Evolutionary conservation across 1,140 invertebrate genomes (phyloP).

Genomic region (Drosophila novamexicana): DNA sequence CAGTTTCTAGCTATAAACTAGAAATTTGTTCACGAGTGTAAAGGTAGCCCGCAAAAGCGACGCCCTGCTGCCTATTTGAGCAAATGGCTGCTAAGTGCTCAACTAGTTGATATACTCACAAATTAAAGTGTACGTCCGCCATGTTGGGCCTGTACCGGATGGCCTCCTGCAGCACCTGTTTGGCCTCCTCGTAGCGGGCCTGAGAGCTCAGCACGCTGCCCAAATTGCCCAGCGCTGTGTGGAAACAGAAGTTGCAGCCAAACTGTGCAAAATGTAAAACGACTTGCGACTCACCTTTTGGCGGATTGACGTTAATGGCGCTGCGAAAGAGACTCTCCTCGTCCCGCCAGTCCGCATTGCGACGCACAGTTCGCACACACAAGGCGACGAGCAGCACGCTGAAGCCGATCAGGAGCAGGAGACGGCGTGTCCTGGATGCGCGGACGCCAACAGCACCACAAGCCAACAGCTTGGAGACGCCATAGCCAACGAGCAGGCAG

Average conservation of each 20-base stretch:
- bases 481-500: conserved; percentile 94
- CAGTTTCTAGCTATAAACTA: neutral
- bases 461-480: conserved; percentile 86
- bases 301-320: conserved; percentile 96
- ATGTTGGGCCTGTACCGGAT: conserved; percentile 95
- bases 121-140: conserved; percentile 98
- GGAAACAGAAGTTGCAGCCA: neutral
- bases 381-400: conserved; percentile 89
- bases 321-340: conserved; percentile 97
- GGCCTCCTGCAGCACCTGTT: conserved; percentile 93
- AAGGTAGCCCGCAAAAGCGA: neutral
- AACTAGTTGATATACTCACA: conserved; percentile 90
- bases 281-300: conserved; percentile 93
- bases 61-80: neutral
- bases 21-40: neutral
- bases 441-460: conserved; percentile 31
- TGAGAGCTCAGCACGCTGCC: conserved; percentile 95
- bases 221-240: conserved; percentile 94
- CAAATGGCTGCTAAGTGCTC: conserved; percentile 19
- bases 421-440: conserved; percentile 81
- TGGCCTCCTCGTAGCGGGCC: conserved; percentile 93
- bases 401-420: conserved; percentile 85
- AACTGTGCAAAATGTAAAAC: neutral
- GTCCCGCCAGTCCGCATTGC: conserved; percentile 96
- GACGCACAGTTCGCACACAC: conserved; percentile 90